These are phyloP conservation scores for Leptogaster cylindrica DNA, from an alignment of 2,888 invertebrate species.

Conservation along the genomic window DNA sequence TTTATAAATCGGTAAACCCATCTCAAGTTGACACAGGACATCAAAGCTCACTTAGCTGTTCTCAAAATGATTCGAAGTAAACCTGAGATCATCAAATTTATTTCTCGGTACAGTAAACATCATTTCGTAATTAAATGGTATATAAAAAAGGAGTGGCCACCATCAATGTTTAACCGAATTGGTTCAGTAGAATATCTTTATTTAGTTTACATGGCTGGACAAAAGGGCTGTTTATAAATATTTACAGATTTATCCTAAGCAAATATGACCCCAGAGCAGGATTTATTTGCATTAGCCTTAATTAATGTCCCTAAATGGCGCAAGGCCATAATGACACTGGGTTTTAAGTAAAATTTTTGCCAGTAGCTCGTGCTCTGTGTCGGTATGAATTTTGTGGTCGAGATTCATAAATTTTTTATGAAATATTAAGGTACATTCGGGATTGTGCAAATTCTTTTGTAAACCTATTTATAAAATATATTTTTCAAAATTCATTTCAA, in stretches of 20 bases:
- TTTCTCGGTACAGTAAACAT: conserved; percentile 1
- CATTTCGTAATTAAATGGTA: conserved; percentile 35
- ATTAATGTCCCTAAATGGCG: conserved; percentile 51
- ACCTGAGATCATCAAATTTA: background rate
- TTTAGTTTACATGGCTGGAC: conserved; percentile 32
- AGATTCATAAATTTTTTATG: background rate
- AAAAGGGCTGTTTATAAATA: conserved; percentile 51
- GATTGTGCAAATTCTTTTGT: too few species aligned
- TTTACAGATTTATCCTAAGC: conserved; percentile 53
- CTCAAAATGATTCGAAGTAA: background rate
- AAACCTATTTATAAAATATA: too few species aligned
- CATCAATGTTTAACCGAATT: conserved; percentile 33
- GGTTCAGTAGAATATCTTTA: conserved; percentile 17
- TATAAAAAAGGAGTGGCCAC: conserved; percentile 17
- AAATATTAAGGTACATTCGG: background rate
- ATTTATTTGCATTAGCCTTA: conserved; percentile 54
- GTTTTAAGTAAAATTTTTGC: conserved; percentile 35
- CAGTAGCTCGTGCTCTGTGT: background rate
- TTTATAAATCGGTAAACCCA: too few species aligned
- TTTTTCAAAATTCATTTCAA: too few species aligned
- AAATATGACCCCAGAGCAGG: conserved; percentile 54
- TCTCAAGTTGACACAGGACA: too few species aligned
- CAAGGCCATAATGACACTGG: conserved; percentile 39
- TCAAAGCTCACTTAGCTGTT: too few species aligned
- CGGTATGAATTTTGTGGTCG: background rate